Percentiles rank a stretch among this genome's conserved stretches.
Conservation (phyloP, 2,113 vertebrate species). For the Aspidoscelis tigris region DNA sequence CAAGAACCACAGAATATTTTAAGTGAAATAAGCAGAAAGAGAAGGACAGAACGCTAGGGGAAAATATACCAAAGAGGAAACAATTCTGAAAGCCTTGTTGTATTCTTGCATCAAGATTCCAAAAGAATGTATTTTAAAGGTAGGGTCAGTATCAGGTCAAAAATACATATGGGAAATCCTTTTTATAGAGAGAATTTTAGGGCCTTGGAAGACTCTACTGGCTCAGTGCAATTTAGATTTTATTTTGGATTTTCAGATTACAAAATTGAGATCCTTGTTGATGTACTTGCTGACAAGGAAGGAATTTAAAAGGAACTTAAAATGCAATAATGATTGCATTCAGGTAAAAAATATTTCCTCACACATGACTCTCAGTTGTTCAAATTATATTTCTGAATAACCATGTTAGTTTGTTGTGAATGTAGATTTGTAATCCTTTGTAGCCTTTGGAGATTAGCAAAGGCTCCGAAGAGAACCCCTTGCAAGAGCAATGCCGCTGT, state of each 20-base stretch:
- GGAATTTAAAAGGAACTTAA: conserved; percentile 31
- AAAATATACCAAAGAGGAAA: conserved; percentile 35
- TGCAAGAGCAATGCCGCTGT: too few relatives aligned
- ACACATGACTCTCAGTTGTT: not conserved
- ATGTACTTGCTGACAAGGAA: conserved; percentile 6
- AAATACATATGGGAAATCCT: conserved; percentile 50
- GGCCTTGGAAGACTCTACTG: conserved; percentile 8
- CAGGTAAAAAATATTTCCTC: not conserved
- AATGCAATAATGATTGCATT: conserved; percentile 19
- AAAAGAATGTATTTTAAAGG: conserved; percentile 50
- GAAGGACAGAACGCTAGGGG: conserved; percentile 43
- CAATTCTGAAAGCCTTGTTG: conserved; percentile 47
- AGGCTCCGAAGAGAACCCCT: too few relatives aligned
- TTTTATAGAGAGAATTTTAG: conserved; percentile 32
- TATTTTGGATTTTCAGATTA: conserved; percentile 50
- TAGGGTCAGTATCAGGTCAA: conserved; percentile 44
- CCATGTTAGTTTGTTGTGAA: not conserved
- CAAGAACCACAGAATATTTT: conserved; percentile 5
- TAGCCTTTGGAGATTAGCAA: not conserved
- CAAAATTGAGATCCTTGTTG: conserved; percentile 30
- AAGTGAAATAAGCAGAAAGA: not conserved
- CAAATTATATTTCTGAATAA: not conserved
- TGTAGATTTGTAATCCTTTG: not conserved
- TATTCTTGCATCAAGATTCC: conserved; percentile 36
- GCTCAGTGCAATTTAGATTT: conserved; percentile 13